Evolutionary conservation across 2,113 vertebrate species (phyloP), one percentile per base, ranked within the genome.

Genomic region (Cyanoliseus patagonus): DNA sequence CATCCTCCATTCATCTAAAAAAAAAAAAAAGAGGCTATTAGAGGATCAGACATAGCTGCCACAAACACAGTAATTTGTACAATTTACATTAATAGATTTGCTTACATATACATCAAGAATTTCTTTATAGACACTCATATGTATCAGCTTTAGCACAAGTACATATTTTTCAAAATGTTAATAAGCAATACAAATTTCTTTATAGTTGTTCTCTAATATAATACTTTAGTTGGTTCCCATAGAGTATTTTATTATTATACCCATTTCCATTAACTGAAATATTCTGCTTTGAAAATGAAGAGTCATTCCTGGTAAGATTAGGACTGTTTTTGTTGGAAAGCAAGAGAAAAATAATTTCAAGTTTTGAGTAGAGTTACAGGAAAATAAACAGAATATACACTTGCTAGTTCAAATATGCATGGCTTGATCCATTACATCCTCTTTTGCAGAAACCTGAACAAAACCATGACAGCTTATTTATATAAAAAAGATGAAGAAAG

Each of bases 1-100:
- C 25, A 49, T 3, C 1, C 3, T 24, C 31, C 28, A 20, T 11
- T 3, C 0, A 52, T 4, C 7, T 39, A 17, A 52, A 4, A 44
- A 16, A n/a, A 27, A 27, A 6, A 8, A 35, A 28, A 9, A 5
- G 14, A 39, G 1, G 35, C 35, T 51, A 78, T 70, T 44, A 30
- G 28, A 61, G 10, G 10, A 13, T 72, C 11, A 41, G 10, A 24
- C 22, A 37, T 11, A 80, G 2, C 5, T 62, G 17, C 42, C 15
- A 81, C 3, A 17, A 66, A 53, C 16, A 0, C 8, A 59, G 27
- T 37, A 66, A 30, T 47, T 69, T 77, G 22, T 68, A 37, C 12
- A 12, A 0, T 1, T 33, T 52, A 12, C 47, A 30, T 31, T 47
- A 51, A n/a, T 31, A 68, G 4, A 61, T 37, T 44, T 88, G 6